Base-by-base conservation (phyloP, 2,888 invertebrate species). In the Drymonia ruficornis region DNA sequence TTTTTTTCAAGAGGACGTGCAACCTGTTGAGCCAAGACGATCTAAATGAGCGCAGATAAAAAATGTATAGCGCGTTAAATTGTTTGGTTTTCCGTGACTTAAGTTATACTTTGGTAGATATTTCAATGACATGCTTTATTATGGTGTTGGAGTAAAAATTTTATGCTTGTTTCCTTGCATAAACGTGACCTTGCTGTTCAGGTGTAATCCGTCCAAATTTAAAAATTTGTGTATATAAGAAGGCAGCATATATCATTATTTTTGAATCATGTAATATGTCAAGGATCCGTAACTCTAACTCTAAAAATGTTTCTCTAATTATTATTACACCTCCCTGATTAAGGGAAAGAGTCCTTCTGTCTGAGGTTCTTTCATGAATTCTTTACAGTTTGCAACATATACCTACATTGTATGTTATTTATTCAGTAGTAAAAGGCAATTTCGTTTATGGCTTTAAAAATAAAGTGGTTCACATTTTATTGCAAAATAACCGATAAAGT, bases 381-480 rank as follows among this genome's bases (percentile, higher is more conserved):
- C n/a, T n/a, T n/a, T n/a, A n/a, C n/a, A n/a, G n/a, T n/a, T n/a
- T 23, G 23, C 23, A 23, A 6, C 23, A 23, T 23, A 23, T 7
- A 23, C 3, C 4, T 31, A 31, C 31, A 31, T 31, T 11, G 11
- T 31, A 36, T 36, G n/a, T 36, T 36, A 4, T 36, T 6, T 36
- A 36, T n/a, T 36, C 1, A 44, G 43, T 23, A 23, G 23, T 44
- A 44, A 18, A 45, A 40, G 40, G 13, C 45, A 23, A 45, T 45
- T 45, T 44, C 48, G 15, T 68, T 65, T 69, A 61, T 50, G 53
- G 54, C 48, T 49, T 34, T 19, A 46, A 42, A 42, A 36, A 55
- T 53, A 52, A 19, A 52, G 60, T 55, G n/a, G 50, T 65, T 66
- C 66, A 59, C 54, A 19, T 67, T 63, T 67, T 70, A 67, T 60